phyloP scores from a whole-genome alignment of 53 echinoderm and acorn worm species.

The Holothuria leucospilota region DNA sequence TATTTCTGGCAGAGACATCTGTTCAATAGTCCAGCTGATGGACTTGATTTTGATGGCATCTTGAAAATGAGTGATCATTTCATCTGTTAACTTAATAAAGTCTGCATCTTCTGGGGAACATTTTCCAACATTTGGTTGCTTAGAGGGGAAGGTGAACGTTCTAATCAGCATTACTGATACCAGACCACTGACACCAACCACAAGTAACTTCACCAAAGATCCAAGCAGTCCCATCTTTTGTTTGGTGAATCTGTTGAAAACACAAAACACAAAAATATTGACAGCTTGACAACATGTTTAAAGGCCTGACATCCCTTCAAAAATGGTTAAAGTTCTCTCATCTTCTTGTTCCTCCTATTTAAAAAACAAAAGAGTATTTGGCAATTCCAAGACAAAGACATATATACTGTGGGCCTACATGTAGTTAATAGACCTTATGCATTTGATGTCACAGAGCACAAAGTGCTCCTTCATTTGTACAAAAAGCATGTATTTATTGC shows the following conservation, averaged over 20 bases:
- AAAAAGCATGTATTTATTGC: no score
- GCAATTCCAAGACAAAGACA: no score
- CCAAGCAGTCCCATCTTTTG: slow-evolving; percentile 38
- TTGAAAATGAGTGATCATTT: slow-evolving; percentile 69
- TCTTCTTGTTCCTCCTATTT: no score
- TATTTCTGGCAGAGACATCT: slow-evolving; percentile 70
- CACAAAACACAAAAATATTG: neutral
- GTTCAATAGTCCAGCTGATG: slow-evolving; percentile 54
- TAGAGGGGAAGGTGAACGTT: slow-evolving; percentile 64
- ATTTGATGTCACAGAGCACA: no score
- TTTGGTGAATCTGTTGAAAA: neutral
- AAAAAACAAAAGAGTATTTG: no score
- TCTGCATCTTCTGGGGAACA: slow-evolving; percentile 70
- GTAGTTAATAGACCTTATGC: no score
- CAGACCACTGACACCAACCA: slow-evolving; percentile 5
- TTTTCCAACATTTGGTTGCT: slow-evolving; percentile 64
- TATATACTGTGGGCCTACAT: no score
- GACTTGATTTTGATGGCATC: slow-evolving; percentile 76
- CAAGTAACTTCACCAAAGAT: slow-evolving; percentile 1
- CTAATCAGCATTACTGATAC: slow-evolving; percentile 43
- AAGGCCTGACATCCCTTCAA: no score
- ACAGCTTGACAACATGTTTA: no score
- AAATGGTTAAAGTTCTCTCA: no score
- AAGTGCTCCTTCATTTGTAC: no score
- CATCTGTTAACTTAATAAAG: slow-evolving; percentile 65